phyloP scores from a whole-genome alignment of 2,113 vertebrate genomes.

The Hippocampus zosterae region DNA sequence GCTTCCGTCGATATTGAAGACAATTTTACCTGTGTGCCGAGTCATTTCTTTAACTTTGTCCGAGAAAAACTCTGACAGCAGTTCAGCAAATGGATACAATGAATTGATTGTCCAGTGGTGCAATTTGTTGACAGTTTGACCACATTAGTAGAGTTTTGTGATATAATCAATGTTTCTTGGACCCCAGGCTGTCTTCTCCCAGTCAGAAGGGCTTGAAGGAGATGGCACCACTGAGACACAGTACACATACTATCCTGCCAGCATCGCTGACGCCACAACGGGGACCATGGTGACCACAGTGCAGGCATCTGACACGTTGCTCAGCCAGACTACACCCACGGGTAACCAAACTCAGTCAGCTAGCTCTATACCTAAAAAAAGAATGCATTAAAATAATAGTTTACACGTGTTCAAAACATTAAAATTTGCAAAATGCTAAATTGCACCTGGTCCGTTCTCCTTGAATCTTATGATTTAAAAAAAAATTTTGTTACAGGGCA shows the following conservation, averaged over 20 bases:
- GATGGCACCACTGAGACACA: slow-evolving; percentile 71
- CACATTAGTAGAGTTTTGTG: not conserved
- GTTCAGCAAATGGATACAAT: too few species aligned
- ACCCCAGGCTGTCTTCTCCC: slow-evolving; percentile 73
- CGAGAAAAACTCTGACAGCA: too few species aligned
- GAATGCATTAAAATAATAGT: not conserved
- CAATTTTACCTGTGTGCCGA: too few species aligned
- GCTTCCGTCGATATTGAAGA: too few species aligned
- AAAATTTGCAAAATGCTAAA: not conserved
- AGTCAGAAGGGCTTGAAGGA: slow-evolving; percentile 70
- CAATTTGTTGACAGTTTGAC: not conserved
- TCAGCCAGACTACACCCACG: slow-evolving; percentile 72
- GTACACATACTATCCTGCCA: slow-evolving; percentile 76
- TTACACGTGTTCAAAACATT: not conserved
- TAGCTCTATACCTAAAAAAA: not conserved
- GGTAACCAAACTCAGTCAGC: slow-evolving; percentile 42
- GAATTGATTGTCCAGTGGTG: too few species aligned
- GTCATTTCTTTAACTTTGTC: too few species aligned
- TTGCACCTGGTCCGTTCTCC: not conserved
- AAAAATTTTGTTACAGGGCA: slow-evolving; percentile 80
- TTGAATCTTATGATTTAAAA: not conserved
- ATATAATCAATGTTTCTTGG: not conserved
- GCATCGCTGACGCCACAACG: slow-evolving; percentile 69
- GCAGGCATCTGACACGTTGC: slow-evolving; percentile 70
- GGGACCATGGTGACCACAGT: slow-evolving; percentile 78